Evolutionary conservation across 2,797 vertebrate species (phyloP).

Genomic region (Squalus acanthias): DNA sequence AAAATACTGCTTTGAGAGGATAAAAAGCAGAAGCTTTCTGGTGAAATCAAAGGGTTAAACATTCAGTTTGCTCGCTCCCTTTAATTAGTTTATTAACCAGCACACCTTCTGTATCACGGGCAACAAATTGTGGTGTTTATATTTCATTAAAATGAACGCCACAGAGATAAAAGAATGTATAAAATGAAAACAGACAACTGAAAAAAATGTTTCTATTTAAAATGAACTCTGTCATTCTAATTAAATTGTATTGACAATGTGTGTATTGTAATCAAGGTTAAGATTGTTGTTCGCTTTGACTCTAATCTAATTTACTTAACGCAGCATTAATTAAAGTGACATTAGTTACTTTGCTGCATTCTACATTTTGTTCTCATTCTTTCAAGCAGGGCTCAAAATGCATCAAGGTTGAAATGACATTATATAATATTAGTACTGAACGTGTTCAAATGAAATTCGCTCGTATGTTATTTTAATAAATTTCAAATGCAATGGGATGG

Average conservation of each 20-base stretch:
- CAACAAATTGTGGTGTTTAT: background rate
- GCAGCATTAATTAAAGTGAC: background rate
- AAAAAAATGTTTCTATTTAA: background rate
- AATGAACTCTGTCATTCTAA: background rate
- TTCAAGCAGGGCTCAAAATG: background rate
- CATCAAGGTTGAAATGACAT: background rate
- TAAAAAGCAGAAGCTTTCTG: background rate
- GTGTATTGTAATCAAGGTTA: background rate
- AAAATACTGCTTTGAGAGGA: background rate
- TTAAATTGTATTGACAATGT: background rate
- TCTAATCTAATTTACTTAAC: background rate
- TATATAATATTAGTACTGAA: background rate
- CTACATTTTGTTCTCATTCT: background rate
- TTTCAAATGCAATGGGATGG: background rate
- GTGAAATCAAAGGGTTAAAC: background rate
- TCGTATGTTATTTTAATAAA: background rate
- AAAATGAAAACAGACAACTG: background rate
- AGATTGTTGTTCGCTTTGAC: background rate
- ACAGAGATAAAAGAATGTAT: background rate
- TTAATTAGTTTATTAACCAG: background rate
- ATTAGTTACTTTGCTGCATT: background rate
- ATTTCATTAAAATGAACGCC: background rate
- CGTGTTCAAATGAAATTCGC: background rate
- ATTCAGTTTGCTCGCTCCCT: slow-evolving; percentile 20
- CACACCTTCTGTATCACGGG: background rate